Evolutionary conservation across 2,113 vertebrate species (phyloP).

Genomic region (Salvelinus fontinalis): DNA sequence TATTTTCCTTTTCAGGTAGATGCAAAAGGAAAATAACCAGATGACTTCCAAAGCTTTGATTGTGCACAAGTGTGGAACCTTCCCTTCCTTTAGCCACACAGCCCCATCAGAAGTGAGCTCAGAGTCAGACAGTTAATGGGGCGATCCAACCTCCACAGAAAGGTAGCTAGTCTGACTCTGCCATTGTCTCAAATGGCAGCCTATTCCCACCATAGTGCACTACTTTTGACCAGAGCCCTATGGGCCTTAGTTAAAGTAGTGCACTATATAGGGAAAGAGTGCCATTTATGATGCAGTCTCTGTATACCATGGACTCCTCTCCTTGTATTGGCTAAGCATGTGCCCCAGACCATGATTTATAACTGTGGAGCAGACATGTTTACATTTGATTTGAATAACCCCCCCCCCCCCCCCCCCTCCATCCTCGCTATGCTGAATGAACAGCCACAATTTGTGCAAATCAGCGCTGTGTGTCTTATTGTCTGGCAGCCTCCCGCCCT

Average conservation of each 20-base stretch:
- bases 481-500: constrained; percentile 46
- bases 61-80: constrained; percentile 21
- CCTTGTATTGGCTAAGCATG: constrained; percentile 7
- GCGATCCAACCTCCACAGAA: constrained; percentile 22
- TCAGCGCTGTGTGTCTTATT: constrained; percentile 43
- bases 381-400: constrained; percentile 58
- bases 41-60: constrained; percentile 26
- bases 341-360: constrained; percentile 58
- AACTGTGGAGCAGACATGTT: constrained; percentile 40
- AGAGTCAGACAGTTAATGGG: constrained; percentile 9
- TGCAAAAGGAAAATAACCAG: constrained; percentile 39
- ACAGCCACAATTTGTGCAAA: constrained; percentile 41
- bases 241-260: too few relatives aligned
- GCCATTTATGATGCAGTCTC: too few relatives aligned
- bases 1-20: constrained; percentile 33
- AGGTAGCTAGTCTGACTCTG: background rate
- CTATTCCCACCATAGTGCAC: too few relatives aligned
- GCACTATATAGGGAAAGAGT: too few relatives aligned
- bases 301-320: background rate
- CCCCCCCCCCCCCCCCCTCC: constrained; percentile 24
- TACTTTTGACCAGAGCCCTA: too few relatives aligned
- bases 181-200: too few relatives aligned
- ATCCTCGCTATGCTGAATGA: constrained; percentile 37
- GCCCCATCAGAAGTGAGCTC: constrained; percentile 14
- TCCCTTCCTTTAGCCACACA: constrained; percentile 16